Percentiles rank a stretch among this genome's conserved stretches.
These are phyloP conservation scores for Paramisgurnus dabryanus DNA, from an alignment of 2,113 vertebrate genomes.

Conservation along the genomic window DNA sequence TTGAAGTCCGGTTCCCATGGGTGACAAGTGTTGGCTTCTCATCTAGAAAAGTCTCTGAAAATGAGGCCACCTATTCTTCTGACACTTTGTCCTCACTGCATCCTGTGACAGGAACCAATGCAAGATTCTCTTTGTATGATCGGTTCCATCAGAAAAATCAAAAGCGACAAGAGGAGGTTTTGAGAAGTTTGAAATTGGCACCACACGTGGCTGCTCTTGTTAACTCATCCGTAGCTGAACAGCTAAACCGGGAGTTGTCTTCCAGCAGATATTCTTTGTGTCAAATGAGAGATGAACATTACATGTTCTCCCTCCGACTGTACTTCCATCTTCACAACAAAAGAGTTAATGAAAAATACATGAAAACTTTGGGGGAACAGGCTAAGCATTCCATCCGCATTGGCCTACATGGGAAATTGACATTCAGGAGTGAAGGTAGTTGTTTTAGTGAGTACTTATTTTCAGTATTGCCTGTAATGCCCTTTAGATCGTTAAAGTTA, in stretches of 20 bases:
- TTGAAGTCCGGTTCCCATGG: background rate
- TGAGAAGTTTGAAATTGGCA: constrained; percentile 8
- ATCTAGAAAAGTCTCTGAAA: background rate
- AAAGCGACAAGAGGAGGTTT: background rate
- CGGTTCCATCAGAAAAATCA: background rate
- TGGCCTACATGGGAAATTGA: background rate
- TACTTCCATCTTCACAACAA: constrained; percentile 8
- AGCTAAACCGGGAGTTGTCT: constrained; percentile 7
- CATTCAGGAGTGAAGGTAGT: background rate
- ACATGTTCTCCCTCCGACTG: background rate
- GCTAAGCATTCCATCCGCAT: background rate
- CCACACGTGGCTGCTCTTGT: constrained; percentile 6
- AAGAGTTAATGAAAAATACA: constrained; percentile 2
- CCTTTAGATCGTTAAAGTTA: background rate
- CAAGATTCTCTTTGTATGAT: background rate
- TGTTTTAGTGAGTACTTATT: background rate
- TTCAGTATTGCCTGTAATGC: background rate
- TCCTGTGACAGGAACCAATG: background rate
- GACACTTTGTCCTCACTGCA: background rate
- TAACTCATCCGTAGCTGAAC: background rate
- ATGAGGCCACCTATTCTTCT: background rate
- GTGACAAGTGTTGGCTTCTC: background rate
- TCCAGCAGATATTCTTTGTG: constrained; percentile 1
- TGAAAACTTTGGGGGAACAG: background rate
- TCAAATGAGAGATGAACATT: constrained; percentile 26